Evolutionary conservation across 2,113 vertebrate species (phyloP).

Genomic region (Leucosticte australis): DNA sequence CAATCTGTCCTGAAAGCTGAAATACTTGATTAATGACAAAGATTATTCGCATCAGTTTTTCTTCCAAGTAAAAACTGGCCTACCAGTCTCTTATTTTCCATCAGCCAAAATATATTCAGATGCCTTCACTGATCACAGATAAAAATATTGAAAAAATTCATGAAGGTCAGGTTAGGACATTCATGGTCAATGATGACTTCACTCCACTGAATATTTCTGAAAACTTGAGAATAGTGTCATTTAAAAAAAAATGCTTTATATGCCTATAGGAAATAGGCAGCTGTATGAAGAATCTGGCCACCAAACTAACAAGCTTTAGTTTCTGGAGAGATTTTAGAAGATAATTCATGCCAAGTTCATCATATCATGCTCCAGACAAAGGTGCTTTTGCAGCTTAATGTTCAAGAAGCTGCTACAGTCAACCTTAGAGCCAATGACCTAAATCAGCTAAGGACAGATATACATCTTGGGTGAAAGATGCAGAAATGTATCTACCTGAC

Average conservation of each 20-base stretch:
- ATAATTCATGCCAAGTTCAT: neutral
- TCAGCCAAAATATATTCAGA: neutral
- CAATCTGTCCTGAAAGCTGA: neutral
- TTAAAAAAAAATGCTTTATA: neutral
- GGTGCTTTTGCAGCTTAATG: neutral
- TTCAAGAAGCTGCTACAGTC: neutral
- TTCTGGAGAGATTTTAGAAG: neutral
- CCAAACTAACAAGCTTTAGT: neutral
- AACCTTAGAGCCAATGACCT: neutral
- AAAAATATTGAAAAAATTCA: neutral
- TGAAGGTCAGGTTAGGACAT: neutral
- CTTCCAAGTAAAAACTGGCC: neutral
- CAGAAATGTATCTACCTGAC: neutral
- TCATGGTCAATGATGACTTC: neutral
- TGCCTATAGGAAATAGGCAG: neutral
- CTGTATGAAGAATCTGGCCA: neutral
- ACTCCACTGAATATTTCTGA: neutral
- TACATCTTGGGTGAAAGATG: neutral
- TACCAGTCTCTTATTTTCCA: neutral
- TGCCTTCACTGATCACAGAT: neutral
- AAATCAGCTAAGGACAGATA: neutral
- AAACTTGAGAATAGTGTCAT: neutral
- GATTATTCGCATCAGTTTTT: neutral
- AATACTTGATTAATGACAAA: neutral
- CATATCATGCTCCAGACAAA: neutral